Evolutionary conservation across 2,888 invertebrate species (phyloP), one percentile per base, ranked within the genome.

Genomic region (Ophion costatus): DNA sequence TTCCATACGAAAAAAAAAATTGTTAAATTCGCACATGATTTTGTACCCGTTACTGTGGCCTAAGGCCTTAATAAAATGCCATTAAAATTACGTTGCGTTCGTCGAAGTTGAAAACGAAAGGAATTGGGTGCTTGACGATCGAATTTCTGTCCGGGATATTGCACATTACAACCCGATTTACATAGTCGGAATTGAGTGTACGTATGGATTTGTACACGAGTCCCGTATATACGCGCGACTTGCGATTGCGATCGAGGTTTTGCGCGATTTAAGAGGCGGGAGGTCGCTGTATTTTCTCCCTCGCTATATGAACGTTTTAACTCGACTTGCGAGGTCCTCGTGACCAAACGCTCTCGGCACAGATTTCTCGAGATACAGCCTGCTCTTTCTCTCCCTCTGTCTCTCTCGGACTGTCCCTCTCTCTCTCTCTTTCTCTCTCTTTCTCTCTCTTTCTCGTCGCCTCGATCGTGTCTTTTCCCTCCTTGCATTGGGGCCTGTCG

Each of bases 311-410:
- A 71, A 79, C 80, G 66, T 80, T 80, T 85, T 76, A 82, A 82
- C 81, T 81, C 80, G 71, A 80, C 78, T 84, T 67, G 67, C 81
- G 78, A 82, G 80, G 78, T 83, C 79, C 83, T 83, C 83, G 84
- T 84, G 84, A 84, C 84, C 84, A 63, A 84, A 75, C 84, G 81
- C 70, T 84, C 84, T 78, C 81, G 75, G 81, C 81, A 84, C 78
- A 79, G 84, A 84, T 84, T 84, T 84, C 81, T 78, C 81, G 66
- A 84, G 78, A 82, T 80, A 84, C 61, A 24, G 56, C 56, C n/a
- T 61, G 67, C 57, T 63, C 67, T 66, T 61, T 77, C 56, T 70
- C 29, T 57, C 42, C 70, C 24, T n/a, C 51, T 14, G 17, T 45
- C 51, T 5, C 51, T 17, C 51, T 5, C 51, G 17, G 17, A 17